These are phyloP conservation scores for Martes martes DNA, from an alignment of 2,113 vertebrate genomes.

Conservation along the genomic window DNA sequence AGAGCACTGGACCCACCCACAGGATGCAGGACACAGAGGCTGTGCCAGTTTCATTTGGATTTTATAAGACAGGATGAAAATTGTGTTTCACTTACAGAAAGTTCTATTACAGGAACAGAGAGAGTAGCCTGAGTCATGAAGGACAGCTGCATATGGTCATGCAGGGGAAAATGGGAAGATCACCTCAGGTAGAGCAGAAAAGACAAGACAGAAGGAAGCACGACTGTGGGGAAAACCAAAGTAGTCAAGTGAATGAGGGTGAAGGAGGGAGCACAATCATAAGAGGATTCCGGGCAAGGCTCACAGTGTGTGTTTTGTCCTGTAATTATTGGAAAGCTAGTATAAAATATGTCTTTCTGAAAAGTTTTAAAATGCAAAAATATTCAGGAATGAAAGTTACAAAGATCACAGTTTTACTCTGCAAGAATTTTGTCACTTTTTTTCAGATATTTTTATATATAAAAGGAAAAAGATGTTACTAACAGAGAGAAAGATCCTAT, in stretches of 20 bases:
- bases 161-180: neutral
- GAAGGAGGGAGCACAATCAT: neutral
- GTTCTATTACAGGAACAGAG: neutral
- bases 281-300: neutral
- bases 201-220: neutral
- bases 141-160: neutral
- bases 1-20: neutral
- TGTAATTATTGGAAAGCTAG: neutral
- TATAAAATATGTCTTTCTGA: neutral
- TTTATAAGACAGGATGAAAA: conserved; percentile 8
- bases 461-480: neutral
- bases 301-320: neutral
- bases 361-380: neutral
- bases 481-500: neutral
- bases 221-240: neutral
- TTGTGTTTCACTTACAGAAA: neutral
- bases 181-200: neutral
- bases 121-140: neutral
- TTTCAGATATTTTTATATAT: neutral
- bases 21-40: neutral
- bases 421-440: neutral
- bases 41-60: neutral
- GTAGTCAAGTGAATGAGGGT: neutral
- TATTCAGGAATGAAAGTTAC: neutral
- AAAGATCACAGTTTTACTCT: neutral